A percentile compares a stretch with the other conserved stretches of the same genome.
Conservation (phyloP, 2,113 vertebrate genomes). For the Apteryx mantelli region DNA sequence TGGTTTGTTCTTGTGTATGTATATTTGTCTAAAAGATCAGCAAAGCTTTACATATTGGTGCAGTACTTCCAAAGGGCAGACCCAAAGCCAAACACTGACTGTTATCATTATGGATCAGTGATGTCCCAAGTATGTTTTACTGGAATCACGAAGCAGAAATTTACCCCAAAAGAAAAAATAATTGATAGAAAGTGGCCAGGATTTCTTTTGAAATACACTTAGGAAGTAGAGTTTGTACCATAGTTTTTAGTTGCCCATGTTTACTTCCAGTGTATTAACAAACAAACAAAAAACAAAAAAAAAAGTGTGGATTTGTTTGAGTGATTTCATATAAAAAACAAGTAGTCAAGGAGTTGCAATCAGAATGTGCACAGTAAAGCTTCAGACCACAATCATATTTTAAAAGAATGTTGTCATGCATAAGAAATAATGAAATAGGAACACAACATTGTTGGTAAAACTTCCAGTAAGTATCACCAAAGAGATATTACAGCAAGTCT, state of each 20-base stretch:
- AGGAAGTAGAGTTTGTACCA: background rate
- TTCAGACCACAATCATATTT: background rate
- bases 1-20: background rate
- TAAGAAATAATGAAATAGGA: background rate
- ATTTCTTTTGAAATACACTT: background rate
- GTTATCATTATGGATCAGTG: background rate
- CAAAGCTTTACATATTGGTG: background rate
- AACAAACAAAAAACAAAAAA: background rate
- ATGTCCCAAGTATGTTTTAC: fast-evolving
- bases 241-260: background rate
- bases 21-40: background rate
- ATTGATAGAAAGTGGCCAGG: background rate
- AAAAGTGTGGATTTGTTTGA: background rate
- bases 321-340: background rate
- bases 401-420: background rate
- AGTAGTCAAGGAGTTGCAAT: background rate
- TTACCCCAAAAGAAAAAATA: background rate
- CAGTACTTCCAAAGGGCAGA: background rate
- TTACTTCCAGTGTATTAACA: background rate
- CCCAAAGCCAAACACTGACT: background rate
- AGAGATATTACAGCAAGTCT: background rate
- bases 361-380: background rate
- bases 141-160: background rate
- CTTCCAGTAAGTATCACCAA: background rate
- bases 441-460: background rate